Percentiles rank a stretch among this genome's conserved stretches.
Evolutionary conservation across 1,140 invertebrate genomes (phyloP).

Genomic region (honey bee (Apis mellifera)): Amel_HAv3.1 CM009931.2:19837001-19837500

Average conservation of each 20-base stretch:
- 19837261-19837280: background rate
- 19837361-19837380: constrained; percentile 40
- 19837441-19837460: background rate
- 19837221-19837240: background rate
- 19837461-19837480: background rate
- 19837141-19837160: background rate
- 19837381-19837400: background rate
- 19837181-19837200: background rate
- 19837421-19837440: background rate
- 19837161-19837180: background rate
- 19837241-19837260: background rate
- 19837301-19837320: background rate
- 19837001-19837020: background rate
- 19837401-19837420: constrained; percentile 36
- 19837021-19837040: constrained; percentile 13
- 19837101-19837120: constrained; percentile 17
- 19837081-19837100: constrained; percentile 20
- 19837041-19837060: background rate
- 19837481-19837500: background rate
- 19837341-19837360: constrained; percentile 9
- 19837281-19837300: background rate
- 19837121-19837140: constrained; percentile 12
- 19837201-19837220: background rate
- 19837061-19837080: background rate
- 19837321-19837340: constrained; percentile 32